Base-by-base conservation (phyloP, 2,888 invertebrate species). In the Leucozona laternaria region DNA sequence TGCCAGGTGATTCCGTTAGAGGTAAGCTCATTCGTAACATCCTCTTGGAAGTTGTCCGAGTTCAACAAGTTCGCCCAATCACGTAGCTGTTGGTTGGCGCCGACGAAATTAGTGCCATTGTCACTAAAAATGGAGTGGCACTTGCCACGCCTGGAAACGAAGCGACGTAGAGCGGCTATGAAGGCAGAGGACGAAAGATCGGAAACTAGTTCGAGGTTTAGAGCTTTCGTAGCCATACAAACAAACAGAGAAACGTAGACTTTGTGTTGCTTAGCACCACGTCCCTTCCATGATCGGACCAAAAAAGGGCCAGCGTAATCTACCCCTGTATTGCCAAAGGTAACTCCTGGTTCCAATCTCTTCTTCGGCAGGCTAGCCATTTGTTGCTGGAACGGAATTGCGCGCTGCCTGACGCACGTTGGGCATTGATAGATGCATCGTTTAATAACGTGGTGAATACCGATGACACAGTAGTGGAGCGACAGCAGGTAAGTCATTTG, bases 81-180 rank as follows among this genome's bases (percentile, higher is more conserved):
- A 3, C 25, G 25, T 4, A 25, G 25, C 25, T 25, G 25, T 25
- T 25, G 25, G 25, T 25, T 25, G 25, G 25, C 25, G 2, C 25
- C 2, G 4, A 25, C 4, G 25, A 4, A 25, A 25, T 25, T 2
- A 2, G 25, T 2, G 25, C 81, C 84, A 10, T 88, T 87, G 25
- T 82, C 87, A 3, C 78, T 80, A 25, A 68, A 82, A 0, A 88
- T 79, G 2, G 84, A 64, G 1, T 25, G 15, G 10, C 86, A 82
- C 43, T 75, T 88, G 2, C 88, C 88, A 13, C 85, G 72, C 45
- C 87, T 68, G 2, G 90, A 68, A 0, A 88, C 79, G 43, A 91
- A 91, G 4, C 90, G 80, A 2, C 88, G 81, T 22, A 90, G 82
- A 3, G 89, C 73, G 4, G 89, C 90, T 6, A 90, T 11, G 77